A percentile compares a stretch with the other conserved stretches of the same genome.
phyloP scores from a whole-genome alignment of 2,888 invertebrate species.

The Lasiommata megera region DNA sequence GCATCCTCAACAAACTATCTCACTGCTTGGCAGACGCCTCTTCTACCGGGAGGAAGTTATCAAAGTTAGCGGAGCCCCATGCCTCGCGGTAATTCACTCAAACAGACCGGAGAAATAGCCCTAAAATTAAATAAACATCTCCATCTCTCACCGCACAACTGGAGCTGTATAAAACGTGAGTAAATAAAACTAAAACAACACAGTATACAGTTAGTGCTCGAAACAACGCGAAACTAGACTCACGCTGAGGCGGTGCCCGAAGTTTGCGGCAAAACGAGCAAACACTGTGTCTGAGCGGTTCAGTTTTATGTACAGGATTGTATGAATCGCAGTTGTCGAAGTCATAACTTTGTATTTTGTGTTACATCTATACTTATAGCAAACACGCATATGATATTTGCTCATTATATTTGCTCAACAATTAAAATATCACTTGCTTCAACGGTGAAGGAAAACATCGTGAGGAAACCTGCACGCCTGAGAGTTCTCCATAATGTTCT shows the following conservation, averaged over 20 bases:
- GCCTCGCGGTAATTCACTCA: neutral
- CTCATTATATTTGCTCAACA: no score
- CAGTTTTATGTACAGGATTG: slow-evolving; percentile 10
- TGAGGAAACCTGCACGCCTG: no score
- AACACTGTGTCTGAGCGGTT: slow-evolving; percentile 3
- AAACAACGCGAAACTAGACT: neutral
- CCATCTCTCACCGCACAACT: neutral
- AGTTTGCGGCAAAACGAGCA: neutral
- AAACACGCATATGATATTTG: no score
- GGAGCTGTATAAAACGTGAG: neutral
- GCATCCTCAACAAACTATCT: no score
- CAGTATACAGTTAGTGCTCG: neutral
- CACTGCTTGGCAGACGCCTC: no score
- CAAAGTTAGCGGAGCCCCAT: no score
- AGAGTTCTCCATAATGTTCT: no score
- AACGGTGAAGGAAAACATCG: no score
- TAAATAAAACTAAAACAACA: slow-evolving; percentile 8
- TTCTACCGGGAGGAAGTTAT: no score
- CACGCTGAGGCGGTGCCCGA: neutral
- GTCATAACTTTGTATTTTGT: slow-evolving; percentile 4
- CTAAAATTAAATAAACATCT: neutral
- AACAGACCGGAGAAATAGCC: neutral
- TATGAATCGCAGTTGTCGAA: neutral
- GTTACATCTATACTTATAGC: neutral
- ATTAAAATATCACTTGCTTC: no score